Evolutionary conservation across 1,140 invertebrate genomes (phyloP).

Genomic region (Galleria mellonella): DNA sequence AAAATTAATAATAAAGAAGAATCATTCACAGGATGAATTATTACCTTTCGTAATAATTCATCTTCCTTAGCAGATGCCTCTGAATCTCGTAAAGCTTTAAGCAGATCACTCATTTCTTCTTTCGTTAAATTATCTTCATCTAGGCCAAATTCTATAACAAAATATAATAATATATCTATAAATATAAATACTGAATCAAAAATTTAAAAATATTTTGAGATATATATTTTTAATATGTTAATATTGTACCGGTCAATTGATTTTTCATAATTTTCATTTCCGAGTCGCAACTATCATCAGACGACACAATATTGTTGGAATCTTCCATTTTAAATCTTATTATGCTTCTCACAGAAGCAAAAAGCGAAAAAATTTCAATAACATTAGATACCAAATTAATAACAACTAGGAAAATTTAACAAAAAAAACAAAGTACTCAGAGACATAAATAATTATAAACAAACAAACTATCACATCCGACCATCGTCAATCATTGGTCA

Average conservation of each 20-base stretch:
- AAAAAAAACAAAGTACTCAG: too few species aligned
- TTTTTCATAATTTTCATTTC: conserved; percentile 42
- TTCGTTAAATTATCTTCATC: conserved; percentile 62
- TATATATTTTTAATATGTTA: not conserved
- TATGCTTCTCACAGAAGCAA: too few species aligned
- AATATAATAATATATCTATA: conserved; percentile 2
- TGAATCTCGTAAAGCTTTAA: conserved; percentile 64
- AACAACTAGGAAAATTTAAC: too few species aligned
- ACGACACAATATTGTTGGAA: conserved; percentile 18
- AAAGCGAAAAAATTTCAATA: too few species aligned
- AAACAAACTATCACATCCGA: too few species aligned
- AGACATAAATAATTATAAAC: too few species aligned
- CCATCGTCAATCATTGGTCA: too few species aligned
- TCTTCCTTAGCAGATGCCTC: conserved; percentile 49
- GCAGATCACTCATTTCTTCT: conserved; percentile 63
- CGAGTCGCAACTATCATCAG: conserved; percentile 45
- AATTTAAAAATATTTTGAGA: not conserved
- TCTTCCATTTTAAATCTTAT: not conserved
- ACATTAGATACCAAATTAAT: too few species aligned
- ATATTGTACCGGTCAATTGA: conserved; percentile 33
- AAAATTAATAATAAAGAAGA: too few species aligned
- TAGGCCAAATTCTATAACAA: conserved; percentile 56
- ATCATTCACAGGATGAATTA: not conserved
- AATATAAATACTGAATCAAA: not conserved
- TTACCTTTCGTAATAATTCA: conserved; percentile 35